Evolutionary conservation across 2,888 invertebrate genomes (phyloP).

Genomic region (Hydrotaea cyrtoneurina): DNA sequence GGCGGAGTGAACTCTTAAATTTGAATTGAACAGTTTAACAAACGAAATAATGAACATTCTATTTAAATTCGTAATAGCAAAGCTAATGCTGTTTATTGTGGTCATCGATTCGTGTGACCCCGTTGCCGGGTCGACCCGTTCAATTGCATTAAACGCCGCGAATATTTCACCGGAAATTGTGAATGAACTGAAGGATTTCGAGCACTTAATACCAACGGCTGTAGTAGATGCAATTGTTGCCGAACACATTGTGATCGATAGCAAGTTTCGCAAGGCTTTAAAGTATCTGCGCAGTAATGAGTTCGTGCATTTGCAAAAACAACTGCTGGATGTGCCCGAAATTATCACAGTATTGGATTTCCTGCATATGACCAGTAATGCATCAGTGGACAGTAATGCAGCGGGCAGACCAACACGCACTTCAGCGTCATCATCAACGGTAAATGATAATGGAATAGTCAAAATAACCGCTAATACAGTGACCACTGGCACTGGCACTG

Average conservation of each 20-base stretch:
- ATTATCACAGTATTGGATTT: conserved; percentile 73
- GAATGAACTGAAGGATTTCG: conserved; percentile 73
- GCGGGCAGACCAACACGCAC: neutral
- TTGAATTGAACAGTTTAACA: neutral
- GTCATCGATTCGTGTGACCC: neutral
- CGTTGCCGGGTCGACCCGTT: neutral
- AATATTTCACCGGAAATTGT: conserved; percentile 74
- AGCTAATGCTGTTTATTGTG: neutral
- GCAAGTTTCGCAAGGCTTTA: conserved; percentile 73
- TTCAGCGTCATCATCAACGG: conserved; percentile 44
- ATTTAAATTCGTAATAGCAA: neutral
- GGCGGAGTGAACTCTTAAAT: neutral
- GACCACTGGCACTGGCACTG: conserved; percentile 25
- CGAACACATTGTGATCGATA: conserved; percentile 73
- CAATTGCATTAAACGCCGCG: neutral
- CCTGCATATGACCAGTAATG: conserved; percentile 71
- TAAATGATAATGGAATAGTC: conserved; percentile 36
- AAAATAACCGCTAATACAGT: conserved; percentile 49
- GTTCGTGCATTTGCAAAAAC: conserved; percentile 71
- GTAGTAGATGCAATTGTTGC: conserved; percentile 73
- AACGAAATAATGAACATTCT: conserved; percentile 31
- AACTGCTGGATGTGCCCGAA: conserved; percentile 73
- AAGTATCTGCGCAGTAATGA: conserved; percentile 72
- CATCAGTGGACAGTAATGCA: conserved; percentile 27
- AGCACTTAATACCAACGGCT: conserved; percentile 71